phyloP scores from a whole-genome alignment of 2,888 invertebrate species.

The Lepidocyrtinus sp. region DNA sequence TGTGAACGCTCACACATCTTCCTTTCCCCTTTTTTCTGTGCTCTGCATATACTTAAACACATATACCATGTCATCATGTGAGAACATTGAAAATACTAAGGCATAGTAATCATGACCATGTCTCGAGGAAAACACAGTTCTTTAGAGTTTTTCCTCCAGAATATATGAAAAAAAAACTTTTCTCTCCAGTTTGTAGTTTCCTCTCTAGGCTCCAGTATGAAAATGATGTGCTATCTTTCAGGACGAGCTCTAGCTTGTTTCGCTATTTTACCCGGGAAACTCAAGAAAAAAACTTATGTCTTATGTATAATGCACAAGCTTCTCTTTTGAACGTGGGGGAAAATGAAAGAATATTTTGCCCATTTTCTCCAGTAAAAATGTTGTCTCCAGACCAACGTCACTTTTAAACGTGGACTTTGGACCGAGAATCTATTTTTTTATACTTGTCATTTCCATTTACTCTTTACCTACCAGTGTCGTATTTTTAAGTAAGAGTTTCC shows the following conservation, averaged over 20 bases:
- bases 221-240: conserved; percentile 14
- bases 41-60: conserved; percentile 39
- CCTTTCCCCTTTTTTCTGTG: conserved; percentile 7
- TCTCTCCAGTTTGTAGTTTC: conserved; percentile 9
- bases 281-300: background rate
- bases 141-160: conserved; percentile 20
- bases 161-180: conserved; percentile 24
- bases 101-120: conserved; percentile 16
- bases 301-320: conserved; percentile 58
- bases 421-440: background rate
- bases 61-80: conserved; percentile 16
- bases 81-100: background rate
- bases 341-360: background rate
- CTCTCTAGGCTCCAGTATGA: conserved; percentile 4
- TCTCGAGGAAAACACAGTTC: background rate
- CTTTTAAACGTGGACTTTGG: too few species aligned
- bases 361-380: too few species aligned
- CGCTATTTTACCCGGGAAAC: background rate
- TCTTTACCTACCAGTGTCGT: conserved; percentile 26
- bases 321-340: background rate
- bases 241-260: background rate
- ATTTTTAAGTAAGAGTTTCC: conserved; percentile 39
- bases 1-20: conserved; percentile 17
- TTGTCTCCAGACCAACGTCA: too few species aligned
- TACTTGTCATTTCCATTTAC: conserved; percentile 55